Conservation (phyloP, 2,797 vertebrate species). For the Bucorvus abyssinicus region DNA sequence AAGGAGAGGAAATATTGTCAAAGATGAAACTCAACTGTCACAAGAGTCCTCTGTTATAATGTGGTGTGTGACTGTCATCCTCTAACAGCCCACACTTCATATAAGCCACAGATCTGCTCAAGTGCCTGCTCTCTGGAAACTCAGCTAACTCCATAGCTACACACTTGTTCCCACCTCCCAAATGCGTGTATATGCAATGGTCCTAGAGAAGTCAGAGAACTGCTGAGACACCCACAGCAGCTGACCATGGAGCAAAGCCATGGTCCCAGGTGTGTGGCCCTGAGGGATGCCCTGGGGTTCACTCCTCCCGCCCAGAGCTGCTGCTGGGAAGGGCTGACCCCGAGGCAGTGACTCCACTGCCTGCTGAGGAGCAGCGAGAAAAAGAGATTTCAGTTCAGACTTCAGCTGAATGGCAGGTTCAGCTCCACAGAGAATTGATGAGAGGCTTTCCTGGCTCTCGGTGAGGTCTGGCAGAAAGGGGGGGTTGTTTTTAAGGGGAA, state of each 20-base stretch:
- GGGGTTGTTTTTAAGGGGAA: background rate
- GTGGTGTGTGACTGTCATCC: background rate
- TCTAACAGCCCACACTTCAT: background rate
- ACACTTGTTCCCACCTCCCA: background rate
- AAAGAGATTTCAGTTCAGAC: background rate
- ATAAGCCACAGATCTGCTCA: background rate
- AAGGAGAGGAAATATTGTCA: background rate
- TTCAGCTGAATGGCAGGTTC: background rate
- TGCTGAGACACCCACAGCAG: accelerated
- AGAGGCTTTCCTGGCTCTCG: accelerated
- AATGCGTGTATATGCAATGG: background rate
- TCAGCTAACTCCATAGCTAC: background rate
- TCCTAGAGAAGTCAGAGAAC: background rate
- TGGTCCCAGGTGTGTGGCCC: accelerated
- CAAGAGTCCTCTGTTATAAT: background rate
- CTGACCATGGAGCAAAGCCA: background rate
- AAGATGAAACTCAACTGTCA: background rate
- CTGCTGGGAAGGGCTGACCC: background rate
- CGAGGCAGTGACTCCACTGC: background rate
- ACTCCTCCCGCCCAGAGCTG: background rate
- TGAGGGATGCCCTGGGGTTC: background rate
- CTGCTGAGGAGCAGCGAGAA: background rate
- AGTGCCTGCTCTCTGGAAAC: background rate
- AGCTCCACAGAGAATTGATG: background rate
- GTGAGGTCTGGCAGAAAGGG: background rate